phyloP scores from a whole-genome alignment of 1,140 invertebrate genomes.

The Ceratoteleas bidentatus region DNA sequence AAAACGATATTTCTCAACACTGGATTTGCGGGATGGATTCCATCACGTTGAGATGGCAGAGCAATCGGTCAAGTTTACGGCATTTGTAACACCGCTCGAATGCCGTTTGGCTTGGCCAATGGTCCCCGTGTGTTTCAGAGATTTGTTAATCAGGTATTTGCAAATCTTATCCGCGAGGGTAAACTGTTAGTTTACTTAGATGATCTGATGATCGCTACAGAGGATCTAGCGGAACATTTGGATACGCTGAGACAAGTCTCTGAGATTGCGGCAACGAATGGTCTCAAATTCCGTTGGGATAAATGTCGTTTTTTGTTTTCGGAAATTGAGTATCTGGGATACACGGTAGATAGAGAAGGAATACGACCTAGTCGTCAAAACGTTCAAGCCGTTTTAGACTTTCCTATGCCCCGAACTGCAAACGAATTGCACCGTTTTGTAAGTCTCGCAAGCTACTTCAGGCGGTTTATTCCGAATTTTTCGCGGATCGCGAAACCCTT shows the following conservation, averaged over 20 bases:
- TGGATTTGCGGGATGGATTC: conserved; percentile 1
- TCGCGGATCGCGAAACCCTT: background rate
- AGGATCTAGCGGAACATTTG: conserved; percentile 3
- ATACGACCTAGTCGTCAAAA: no score
- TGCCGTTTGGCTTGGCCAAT: no score
- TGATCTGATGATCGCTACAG: no score
- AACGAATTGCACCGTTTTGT: background rate
- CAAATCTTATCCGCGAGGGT: background rate
- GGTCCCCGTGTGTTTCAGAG: conserved; percentile 4
- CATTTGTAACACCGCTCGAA: background rate
- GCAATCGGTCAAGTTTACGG: background rate
- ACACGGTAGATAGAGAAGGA: no score
- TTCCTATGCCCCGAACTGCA: no score
- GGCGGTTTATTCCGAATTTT: conserved; percentile 7
- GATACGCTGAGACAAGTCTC: background rate
- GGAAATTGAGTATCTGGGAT: background rate
- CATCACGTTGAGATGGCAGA: conserved; percentile 3
- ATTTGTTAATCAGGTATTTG: conserved; percentile 10
- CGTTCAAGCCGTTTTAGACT: no score
- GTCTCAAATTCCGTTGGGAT: background rate
- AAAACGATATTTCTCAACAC: background rate
- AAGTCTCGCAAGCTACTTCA: background rate
- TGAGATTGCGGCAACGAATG: background rate
- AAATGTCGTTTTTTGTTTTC: conserved; percentile 2
- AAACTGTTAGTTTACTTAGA: conserved; percentile 8